These are phyloP conservation scores for Pipistrellus kuhlii DNA, from an alignment of 2,797 vertebrate genomes.

Conservation along the genomic window DNA sequence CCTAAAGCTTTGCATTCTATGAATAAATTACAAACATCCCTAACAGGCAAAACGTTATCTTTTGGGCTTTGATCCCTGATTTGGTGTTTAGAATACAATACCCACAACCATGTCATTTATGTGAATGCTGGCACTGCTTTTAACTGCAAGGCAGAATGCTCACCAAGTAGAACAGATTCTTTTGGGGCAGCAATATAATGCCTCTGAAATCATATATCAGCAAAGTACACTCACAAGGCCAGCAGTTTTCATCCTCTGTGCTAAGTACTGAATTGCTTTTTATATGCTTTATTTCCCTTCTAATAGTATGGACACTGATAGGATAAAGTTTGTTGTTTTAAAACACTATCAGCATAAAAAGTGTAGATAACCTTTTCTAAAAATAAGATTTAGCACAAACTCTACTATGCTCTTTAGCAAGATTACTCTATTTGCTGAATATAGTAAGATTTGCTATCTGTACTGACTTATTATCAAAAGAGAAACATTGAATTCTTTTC, in stretches of 20 bases:
- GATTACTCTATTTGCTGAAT: conserved; percentile 23
- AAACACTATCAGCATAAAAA: conserved; percentile 55
- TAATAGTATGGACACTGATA: neutral
- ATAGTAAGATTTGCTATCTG: conserved; percentile 42
- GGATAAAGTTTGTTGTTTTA: conserved; percentile 49
- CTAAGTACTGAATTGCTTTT: conserved; percentile 26
- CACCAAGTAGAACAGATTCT: conserved; percentile 14
- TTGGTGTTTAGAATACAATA: neutral
- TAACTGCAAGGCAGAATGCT: neutral
- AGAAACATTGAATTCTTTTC: conserved; percentile 3
- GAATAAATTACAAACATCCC: neutral
- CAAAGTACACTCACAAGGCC: neutral
- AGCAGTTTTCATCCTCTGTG: neutral
- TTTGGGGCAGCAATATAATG: neutral
- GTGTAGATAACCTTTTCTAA: neutral
- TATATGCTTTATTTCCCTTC: conserved; percentile 47
- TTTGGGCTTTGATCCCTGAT: neutral
- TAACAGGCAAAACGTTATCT: neutral
- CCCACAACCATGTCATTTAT: conserved; percentile 1
- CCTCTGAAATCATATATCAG: neutral
- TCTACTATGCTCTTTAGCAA: neutral
- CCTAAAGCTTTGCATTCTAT: neutral
- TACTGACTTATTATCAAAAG: conserved; percentile 8
- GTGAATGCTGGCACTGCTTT: neutral
- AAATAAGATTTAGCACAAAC: conserved; percentile 57